phyloP scores from a whole-genome alignment of 2,888 invertebrate species.

The Oscheius sp. region DNA sequence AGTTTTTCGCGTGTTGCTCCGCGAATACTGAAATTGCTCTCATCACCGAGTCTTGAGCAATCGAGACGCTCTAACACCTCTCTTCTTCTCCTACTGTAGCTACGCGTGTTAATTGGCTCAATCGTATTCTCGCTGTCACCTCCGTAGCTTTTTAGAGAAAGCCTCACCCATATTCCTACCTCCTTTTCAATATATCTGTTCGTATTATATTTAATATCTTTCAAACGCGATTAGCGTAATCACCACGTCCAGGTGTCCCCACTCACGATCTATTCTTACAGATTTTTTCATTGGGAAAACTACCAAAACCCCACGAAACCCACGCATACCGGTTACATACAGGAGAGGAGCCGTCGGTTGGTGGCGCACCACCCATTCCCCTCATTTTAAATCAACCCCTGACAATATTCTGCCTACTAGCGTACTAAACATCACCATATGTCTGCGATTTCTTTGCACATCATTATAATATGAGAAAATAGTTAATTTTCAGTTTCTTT shows the following conservation, averaged over 20 bases:
- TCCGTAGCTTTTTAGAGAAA: slow-evolving; percentile 14
- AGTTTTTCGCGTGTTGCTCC: slow-evolving; percentile 35
- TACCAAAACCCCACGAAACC: background rate
- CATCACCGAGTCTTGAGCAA: slow-evolving; percentile 34
- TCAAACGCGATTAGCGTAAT: background rate
- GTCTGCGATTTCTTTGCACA: background rate
- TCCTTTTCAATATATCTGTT: background rate
- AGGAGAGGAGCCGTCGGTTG: slow-evolving; percentile 33
- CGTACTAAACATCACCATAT: background rate
- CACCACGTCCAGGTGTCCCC: background rate
- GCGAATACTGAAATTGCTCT: slow-evolving; percentile 37
- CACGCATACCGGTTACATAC: slow-evolving; percentile 12
- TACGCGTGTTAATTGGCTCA: slow-evolving; percentile 39
- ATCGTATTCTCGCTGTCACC: slow-evolving; percentile 34
- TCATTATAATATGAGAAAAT: background rate
- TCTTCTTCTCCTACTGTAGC: slow-evolving; percentile 34
- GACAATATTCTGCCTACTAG: slow-evolving; percentile 8
- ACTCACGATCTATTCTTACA: slow-evolving; percentile 8
- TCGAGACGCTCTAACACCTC: slow-evolving; percentile 33
- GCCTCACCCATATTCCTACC: background rate
- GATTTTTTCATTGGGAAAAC: slow-evolving; percentile 14
- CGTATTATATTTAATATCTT: slow-evolving; percentile 7
- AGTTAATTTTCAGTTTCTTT: slow-evolving; percentile 63
- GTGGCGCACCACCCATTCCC: background rate
- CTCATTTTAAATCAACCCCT: background rate